These are phyloP conservation scores for Daphoenositta chrysoptera DNA, from an alignment of 2,113 vertebrate species.

Conservation along the genomic window DNA sequence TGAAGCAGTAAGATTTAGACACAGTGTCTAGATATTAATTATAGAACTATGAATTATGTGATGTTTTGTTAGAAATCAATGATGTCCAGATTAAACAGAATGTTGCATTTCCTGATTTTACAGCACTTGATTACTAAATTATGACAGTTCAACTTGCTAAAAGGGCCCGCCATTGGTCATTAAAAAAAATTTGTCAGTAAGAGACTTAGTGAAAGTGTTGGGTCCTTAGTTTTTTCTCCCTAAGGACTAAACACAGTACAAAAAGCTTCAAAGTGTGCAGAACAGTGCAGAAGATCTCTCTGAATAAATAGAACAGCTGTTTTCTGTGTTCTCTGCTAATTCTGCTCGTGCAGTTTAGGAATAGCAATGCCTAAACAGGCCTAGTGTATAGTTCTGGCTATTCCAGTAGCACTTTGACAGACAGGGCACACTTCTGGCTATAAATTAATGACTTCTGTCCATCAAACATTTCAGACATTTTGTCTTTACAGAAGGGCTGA, in stretches of 20 bases:
- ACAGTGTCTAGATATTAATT: background rate
- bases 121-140: background rate
- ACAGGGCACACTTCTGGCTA: background rate
- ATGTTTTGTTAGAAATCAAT: background rate
- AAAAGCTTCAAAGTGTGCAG: background rate
- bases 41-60: background rate
- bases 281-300: background rate
- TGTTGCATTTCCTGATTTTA: background rate
- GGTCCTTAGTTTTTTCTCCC: background rate
- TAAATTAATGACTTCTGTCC: background rate
- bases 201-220: background rate
- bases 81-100: background rate
- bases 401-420: background rate
- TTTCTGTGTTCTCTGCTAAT: background rate
- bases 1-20: background rate
- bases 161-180: background rate
- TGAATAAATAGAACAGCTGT: background rate
- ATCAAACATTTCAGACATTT: background rate
- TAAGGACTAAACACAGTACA: fast-evolving
- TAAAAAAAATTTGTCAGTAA: background rate
- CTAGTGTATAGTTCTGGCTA: background rate
- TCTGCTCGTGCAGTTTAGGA: background rate
- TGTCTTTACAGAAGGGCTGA: background rate
- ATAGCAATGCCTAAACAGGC: background rate
- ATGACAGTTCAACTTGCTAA: background rate